Percentiles rank a stretch among this genome's conserved stretches.
phyloP scores from a whole-genome alignment of 2,888 invertebrate genomes.

The Deilephila porcellus region DNA sequence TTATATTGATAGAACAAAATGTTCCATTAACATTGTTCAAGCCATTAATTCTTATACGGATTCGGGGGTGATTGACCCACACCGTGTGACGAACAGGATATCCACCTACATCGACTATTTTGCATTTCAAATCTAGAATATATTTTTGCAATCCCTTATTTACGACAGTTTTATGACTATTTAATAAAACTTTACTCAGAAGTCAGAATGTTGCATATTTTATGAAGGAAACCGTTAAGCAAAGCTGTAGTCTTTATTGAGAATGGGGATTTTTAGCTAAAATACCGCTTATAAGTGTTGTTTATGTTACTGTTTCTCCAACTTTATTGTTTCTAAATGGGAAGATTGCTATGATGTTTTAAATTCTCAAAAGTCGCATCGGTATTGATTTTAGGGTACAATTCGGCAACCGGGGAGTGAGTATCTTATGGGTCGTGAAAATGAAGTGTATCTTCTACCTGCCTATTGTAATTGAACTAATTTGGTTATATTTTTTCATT shows the following conservation, averaged over 20 bases:
- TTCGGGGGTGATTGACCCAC: conserved; percentile 47
- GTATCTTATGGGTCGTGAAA: too few species aligned
- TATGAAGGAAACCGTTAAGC: background rate
- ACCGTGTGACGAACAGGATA: conserved; percentile 47
- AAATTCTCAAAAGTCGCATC: background rate
- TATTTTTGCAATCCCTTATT: conserved; percentile 56
- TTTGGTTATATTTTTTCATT: too few species aligned
- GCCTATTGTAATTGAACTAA: too few species aligned
- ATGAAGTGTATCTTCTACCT: too few species aligned
- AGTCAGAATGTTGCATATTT: background rate
- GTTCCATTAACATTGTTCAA: conserved; percentile 28
- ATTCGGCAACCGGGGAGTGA: too few species aligned
- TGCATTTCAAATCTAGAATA: conserved; percentile 43
- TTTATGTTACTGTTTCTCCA: background rate
- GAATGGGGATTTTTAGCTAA: background rate
- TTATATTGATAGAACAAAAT: conserved; percentile 29
- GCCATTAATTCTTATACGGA: conserved; percentile 16
- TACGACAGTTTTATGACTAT: conserved; percentile 44
- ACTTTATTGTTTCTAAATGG: background rate
- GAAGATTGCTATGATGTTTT: background rate
- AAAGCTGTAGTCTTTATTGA: background rate
- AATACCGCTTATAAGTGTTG: background rate
- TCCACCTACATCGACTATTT: conserved; percentile 44
- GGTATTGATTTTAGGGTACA: too few species aligned
- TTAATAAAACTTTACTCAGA: conserved; percentile 33